Evolutionary conservation across 2,888 invertebrate species (phyloP).

Genomic region (Agapostemon virescens): DNA sequence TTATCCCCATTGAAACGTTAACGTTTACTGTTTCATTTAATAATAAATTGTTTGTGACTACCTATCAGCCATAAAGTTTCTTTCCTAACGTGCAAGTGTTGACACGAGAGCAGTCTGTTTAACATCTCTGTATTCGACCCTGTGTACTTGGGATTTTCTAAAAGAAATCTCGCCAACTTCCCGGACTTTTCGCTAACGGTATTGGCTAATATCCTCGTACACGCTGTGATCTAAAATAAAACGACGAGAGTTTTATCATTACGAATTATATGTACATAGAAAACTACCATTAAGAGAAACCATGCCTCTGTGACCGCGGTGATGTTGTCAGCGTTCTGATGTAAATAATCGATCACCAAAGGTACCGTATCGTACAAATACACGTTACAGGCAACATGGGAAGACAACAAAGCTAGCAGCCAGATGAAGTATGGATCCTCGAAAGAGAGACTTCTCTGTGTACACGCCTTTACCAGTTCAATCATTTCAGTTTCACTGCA

Average conservation of each 20-base stretch:
- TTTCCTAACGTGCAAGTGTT: conserved; percentile 71
- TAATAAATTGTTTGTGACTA: conserved; percentile 52
- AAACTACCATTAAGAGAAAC: not conserved
- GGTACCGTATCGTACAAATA: conserved; percentile 56
- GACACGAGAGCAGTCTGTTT: conserved; percentile 68
- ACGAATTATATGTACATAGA: not conserved
- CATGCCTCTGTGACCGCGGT: conserved; percentile 60
- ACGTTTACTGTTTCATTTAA: not conserved
- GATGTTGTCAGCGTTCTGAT: conserved; percentile 48
- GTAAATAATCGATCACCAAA: conserved; percentile 61
- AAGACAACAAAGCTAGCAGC: conserved; percentile 75
- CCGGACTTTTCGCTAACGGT: conserved; percentile 68
- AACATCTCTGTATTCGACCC: conserved; percentile 54
- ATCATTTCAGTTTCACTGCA: conserved; percentile 69
- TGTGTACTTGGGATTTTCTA: conserved; percentile 64
- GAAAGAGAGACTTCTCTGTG: conserved; percentile 49
- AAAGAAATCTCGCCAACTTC: conserved; percentile 64
- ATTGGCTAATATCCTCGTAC: conserved; percentile 75
- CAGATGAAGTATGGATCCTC: conserved; percentile 69
- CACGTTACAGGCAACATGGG: conserved; percentile 60
- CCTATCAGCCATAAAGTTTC: conserved; percentile 79
- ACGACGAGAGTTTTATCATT: not conserved
- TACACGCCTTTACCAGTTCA: conserved; percentile 63
- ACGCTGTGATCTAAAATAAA: conserved; percentile 70
- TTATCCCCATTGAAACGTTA: conserved; percentile 17